Evolutionary conservation across 1,140 invertebrate genomes (phyloP).

Genomic region (Melitaea cinxia): DNA sequence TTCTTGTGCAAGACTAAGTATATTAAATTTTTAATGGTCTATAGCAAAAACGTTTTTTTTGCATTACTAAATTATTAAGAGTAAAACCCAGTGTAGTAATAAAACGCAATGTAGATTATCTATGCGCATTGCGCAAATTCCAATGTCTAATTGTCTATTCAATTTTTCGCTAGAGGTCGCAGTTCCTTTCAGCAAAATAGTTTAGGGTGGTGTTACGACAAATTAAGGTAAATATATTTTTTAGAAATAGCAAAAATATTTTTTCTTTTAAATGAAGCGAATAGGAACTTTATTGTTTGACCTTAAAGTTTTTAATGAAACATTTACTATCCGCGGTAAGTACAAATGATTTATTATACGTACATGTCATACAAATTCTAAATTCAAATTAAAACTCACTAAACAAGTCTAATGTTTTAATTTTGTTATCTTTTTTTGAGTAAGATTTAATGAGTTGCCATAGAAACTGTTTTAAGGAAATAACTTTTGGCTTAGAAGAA

Average conservation of each 20-base stretch:
- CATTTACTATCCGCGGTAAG: not conserved
- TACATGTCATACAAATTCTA: conserved; percentile 1
- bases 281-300: not conserved
- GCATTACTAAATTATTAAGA: not conserved
- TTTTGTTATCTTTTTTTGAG: not conserved
- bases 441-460: not conserved
- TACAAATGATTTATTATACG: not conserved
- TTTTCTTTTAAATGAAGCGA: not conserved
- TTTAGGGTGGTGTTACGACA: conserved; percentile 21
- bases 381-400: conserved; percentile 13
- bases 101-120: conserved; percentile 7
- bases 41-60: too few species aligned
- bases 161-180: conserved; percentile 35
- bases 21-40: not conserved
- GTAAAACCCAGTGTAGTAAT: not conserved
- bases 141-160: conserved; percentile 4
- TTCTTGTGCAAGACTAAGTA: not conserved
- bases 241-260: not conserved
- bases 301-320: not conserved
- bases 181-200: conserved; percentile 15
- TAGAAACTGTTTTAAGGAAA: not conserved
- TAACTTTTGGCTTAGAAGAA: not conserved
- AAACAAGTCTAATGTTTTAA: conserved; percentile 7
- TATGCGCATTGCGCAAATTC: conserved; percentile 19
- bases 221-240: conserved; percentile 16